A percentile compares a stretch with the other conserved stretches of the same genome.
Evolutionary conservation across 2,888 invertebrate species (phyloP).

Genomic region (Tolmerus cingulatus): DNA sequence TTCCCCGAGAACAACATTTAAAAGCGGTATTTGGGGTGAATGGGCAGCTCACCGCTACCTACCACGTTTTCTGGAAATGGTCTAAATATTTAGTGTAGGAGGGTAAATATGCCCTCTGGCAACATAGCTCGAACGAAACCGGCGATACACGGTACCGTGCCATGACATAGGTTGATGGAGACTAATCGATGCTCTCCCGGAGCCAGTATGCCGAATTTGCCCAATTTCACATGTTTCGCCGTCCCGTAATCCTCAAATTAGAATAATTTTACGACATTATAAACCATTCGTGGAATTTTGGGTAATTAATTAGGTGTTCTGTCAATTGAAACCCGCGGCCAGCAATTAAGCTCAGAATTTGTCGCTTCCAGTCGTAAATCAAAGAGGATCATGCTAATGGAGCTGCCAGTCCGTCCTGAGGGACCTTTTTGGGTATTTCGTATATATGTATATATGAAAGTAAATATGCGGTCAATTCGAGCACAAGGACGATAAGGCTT

Average conservation of each 20-base stretch:
- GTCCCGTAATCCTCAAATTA: constrained; percentile 5
- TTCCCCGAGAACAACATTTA: constrained; percentile 8
- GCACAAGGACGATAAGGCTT: neutral
- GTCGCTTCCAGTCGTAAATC: constrained; percentile 18
- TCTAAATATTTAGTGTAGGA: neutral
- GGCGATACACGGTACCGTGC: neutral
- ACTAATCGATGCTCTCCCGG: neutral
- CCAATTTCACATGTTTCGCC: constrained; percentile 11
- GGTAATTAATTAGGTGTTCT: constrained; percentile 31
- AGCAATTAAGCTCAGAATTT: constrained; percentile 33
- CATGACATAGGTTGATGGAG: neutral
- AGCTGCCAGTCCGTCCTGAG: neutral
- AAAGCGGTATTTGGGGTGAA: neutral
- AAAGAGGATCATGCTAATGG: constrained; percentile 19
- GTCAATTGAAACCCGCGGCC: constrained; percentile 33
- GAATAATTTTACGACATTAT: constrained; percentile 26
- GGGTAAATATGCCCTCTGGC: neutral
- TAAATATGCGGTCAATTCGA: neutral
- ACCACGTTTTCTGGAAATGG: neutral
- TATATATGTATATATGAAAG: neutral
- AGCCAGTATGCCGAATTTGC: neutral
- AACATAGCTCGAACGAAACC: neutral
- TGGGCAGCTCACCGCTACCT: neutral
- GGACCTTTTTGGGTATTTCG: neutral
- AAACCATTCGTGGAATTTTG: constrained; percentile 12